Base-by-base conservation (phyloP, 2,888 invertebrate species). In the Apodemia hepburni region DNA sequence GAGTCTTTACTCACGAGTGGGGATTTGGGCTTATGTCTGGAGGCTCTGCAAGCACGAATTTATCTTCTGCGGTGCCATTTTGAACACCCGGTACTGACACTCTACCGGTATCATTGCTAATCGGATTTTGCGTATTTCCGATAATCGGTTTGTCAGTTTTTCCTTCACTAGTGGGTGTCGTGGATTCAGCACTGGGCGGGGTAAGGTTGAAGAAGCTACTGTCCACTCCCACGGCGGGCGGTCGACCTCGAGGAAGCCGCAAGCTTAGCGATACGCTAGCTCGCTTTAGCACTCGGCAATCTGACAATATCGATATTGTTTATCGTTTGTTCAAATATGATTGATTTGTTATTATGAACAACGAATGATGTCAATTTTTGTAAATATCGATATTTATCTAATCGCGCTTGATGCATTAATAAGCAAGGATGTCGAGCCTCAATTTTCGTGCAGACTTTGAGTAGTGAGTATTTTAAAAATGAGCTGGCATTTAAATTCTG, bases 1-100 rank as follows among this genome's bases (percentile, higher is more conserved):
- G 81, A 75, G 79, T 74, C 75, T 64, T 47, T 91, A 92, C 92
- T 92, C 92, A 92, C 92, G 92, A 89, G 81, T 90, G 90, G 68
- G 87, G 88, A 68, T 91, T 86, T 73, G 87, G 88, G 78, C 84
- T 89, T 71, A 77, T 75, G 70, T 91, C 90, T 51, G 87, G 86
- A 66, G 74, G 78, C 71, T 79, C 73, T 33, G 88, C 91, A 69
- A 66, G 71, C 65, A 87, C 84, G 72, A 84, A 81, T 68, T 64
- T 73, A 11, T 82, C 66, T 22, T 61, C 54, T 45, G 58, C 58
- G 18, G 33, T 63, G 38, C 66, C 68, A 59, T 62, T 68, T 58
- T 59, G 61, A n/a, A 47, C 54, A 57, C 61, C 67, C 29, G 61
- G 12, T 61, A 61, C 59, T 64, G 65, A 61, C 59, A 51, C 62